Evolutionary conservation across 2,888 invertebrate species (phyloP), one percentile per base, ranked within the genome.

Genomic region (Trypoxylon attenuatum): DNA sequence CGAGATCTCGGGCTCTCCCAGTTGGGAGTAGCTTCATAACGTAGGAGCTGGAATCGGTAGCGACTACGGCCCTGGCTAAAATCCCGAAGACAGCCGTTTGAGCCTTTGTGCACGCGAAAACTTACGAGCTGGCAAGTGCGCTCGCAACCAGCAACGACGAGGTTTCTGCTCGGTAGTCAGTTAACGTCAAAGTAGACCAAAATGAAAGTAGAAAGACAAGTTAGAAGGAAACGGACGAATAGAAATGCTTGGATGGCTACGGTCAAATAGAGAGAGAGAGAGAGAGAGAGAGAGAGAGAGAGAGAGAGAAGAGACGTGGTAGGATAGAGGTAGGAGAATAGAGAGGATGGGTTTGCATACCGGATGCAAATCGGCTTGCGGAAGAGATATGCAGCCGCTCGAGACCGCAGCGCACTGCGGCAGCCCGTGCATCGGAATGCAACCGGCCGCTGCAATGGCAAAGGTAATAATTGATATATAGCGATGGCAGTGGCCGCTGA

Each of bases 401-500:
- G 53, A 55, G 65, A 55, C 65, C 61, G 69, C 65, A 62, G 55
- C 50, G 67, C 66, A 59, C 51, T 33, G 58, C 61, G 21, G 56
- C 55, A 46, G 29, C 59, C 39, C 55, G 60, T 61, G 70, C 67
- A 63, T 58, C 56, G 72, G 57, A 71, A 71, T 65, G 69, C 65
- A 71, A 61, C 58, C 52, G 57, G 69, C 70, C 74, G 65, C 58
- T 64, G 73, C 73, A 67, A 71, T 68, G 74, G 77, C 77, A 76
- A 76, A 76, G 73, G 78, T 79, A 82, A 83, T 84, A 84, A 84
- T 84, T 84, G 83, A 83, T 84, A 83, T 83, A 82, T 80, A 81
- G 78, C 79, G 75, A 77, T 75, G 74, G 80, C 79, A 77, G 80
- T 79, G 82, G 75, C 71, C 80, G 85, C 78, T 86, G 86, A 86